Conservation (phyloP, 2,797 vertebrate genomes). For the Ceyx erithaca region DNA sequence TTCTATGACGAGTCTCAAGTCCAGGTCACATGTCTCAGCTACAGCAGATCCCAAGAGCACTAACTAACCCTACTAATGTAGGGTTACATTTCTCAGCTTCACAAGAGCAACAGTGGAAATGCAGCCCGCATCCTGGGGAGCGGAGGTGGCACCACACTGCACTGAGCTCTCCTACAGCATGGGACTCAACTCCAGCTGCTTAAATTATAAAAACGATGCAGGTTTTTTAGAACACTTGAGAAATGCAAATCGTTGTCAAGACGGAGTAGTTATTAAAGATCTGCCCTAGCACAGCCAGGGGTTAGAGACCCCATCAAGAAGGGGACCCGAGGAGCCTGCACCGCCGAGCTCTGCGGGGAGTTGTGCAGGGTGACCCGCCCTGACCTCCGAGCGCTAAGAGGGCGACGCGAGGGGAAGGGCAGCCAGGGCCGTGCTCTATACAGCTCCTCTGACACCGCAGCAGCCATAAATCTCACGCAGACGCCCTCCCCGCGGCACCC, state of each 20-base stretch:
- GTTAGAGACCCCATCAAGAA: fast-evolving
- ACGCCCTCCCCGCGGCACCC: neutral
- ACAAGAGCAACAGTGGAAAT: fast-evolving
- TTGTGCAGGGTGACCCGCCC: neutral
- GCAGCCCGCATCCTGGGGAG: fast-evolving
- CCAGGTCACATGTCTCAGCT: fast-evolving
- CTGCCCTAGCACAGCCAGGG: fast-evolving
- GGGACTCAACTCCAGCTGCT: neutral
- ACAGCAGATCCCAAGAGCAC: neutral
- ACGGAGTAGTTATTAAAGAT: fast-evolving
- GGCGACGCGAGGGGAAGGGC: neutral
- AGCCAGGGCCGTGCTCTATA: neutral
- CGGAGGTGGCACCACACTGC: fast-evolving
- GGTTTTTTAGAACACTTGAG: fast-evolving
- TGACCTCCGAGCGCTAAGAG: neutral
- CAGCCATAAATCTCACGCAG: neutral
- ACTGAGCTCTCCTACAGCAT: neutral
- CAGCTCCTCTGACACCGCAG: no score
- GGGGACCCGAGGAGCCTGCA: fast-evolving
- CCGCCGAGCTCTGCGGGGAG: fast-evolving
- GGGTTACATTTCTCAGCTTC: fast-evolving
- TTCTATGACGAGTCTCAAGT: fast-evolving
- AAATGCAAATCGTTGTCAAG: fast-evolving
- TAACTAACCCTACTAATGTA: fast-evolving
- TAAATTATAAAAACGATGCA: fast-evolving